Evolutionary conservation across 1,140 invertebrate genomes (phyloP).

Genomic region (Panulirus ornatus): DNA sequence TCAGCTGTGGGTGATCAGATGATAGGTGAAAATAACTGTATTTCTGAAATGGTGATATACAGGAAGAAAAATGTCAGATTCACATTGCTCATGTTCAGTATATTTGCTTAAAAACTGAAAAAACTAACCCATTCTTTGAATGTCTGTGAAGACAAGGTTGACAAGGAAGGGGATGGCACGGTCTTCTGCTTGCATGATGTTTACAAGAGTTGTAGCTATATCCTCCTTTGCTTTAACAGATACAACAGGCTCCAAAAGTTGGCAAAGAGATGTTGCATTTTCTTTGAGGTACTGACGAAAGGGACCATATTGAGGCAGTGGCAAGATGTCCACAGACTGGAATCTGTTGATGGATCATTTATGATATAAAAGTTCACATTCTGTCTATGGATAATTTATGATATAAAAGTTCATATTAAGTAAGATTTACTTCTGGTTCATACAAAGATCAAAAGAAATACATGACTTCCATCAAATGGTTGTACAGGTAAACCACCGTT

Average conservation of each 20-base stretch:
- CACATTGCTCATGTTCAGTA: conserved; percentile 69
- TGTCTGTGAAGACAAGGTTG: conserved; percentile 93
- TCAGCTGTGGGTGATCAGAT: too few relatives aligned
- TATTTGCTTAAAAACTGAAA: too few relatives aligned
- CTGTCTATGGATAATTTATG: too few relatives aligned
- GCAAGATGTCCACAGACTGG: conserved; percentile 94
- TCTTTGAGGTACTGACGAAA: conserved; percentile 91
- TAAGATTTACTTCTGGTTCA: too few relatives aligned
- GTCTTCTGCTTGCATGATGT: conserved; percentile 93
- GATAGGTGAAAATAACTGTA: background rate
- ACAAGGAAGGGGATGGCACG: conserved; percentile 91
- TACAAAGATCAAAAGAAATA: too few relatives aligned
- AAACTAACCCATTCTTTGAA: conserved; percentile 86
- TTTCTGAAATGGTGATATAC: background rate
- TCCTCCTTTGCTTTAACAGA: conserved; percentile 96
- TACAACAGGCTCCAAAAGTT: conserved; percentile 91
- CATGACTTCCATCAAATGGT: too few relatives aligned
- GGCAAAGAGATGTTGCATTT: conserved; percentile 90
- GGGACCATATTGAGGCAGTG: conserved; percentile 89
- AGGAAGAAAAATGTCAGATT: too few relatives aligned
- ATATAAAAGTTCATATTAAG: too few relatives aligned
- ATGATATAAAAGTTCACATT: too few relatives aligned
- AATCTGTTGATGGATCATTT: conserved; percentile 81
- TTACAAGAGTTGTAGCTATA: conserved; percentile 91
- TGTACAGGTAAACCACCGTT: too few relatives aligned